phyloP scores from a whole-genome alignment of 2,888 invertebrate species.

The Chrysodeixis includens region DNA sequence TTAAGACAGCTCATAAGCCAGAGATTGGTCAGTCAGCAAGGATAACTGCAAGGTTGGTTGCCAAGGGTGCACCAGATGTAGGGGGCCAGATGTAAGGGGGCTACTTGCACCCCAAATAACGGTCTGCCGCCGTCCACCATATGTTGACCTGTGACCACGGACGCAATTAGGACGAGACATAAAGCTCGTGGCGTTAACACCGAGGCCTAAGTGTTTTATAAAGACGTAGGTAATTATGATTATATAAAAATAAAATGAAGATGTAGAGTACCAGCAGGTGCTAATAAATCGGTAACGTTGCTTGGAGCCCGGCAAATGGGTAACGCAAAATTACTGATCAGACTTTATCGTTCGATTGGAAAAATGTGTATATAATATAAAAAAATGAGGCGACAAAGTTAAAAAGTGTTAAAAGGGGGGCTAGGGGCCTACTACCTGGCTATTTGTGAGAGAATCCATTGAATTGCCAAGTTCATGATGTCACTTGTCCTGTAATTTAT shows the following conservation, averaged over 20 bases:
- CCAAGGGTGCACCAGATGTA: constrained; percentile 2
- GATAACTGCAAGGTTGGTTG: neutral
- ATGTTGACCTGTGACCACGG: neutral
- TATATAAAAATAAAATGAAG: neutral
- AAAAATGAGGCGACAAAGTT: no score
- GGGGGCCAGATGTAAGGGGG: neutral
- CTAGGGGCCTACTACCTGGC: no score
- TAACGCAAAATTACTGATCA: no score
- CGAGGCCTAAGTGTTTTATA: constrained; percentile 1
- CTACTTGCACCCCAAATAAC: neutral
- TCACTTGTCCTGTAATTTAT: no score
- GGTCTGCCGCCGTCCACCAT: neutral
- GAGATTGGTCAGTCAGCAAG: neutral
- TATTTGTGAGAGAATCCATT: no score
- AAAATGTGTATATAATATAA: no score
- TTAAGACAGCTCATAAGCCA: neutral
- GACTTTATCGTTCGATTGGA: no score
- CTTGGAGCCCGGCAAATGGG: neutral
- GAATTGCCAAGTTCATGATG: no score
- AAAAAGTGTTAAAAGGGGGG: no score
- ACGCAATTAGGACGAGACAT: constrained; percentile 1
- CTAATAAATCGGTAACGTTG: neutral
- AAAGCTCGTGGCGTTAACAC: neutral
- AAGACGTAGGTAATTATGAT: constrained; percentile 4
- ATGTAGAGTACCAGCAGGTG: neutral